Evolutionary conservation across 2,113 vertebrate species (phyloP), one percentile per base, ranked within the genome.

Genomic region (Heteronetta atricapilla): DNA sequence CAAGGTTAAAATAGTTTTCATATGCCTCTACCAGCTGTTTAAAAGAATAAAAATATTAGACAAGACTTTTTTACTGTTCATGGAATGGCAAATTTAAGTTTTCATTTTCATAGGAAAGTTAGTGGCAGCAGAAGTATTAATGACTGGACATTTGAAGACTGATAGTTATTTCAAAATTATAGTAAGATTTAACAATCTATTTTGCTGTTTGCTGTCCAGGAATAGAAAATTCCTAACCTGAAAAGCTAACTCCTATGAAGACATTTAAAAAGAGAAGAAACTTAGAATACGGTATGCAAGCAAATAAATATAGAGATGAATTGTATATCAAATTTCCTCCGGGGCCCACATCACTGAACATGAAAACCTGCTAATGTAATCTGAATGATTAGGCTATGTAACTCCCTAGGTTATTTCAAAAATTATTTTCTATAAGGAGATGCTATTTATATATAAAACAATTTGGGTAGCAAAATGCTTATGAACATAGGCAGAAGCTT

Each of bases 401-500:
- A 55, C 48, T 89, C 20, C 17, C 29, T 52, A 55, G 56, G 38
- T 94, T 91, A 72, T 68, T 88, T 82, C 48, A 64, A 56, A 79
- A 68, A 79, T 38, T 46, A 56, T 91, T 96, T 91, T 93, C 82
- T 91, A 16, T 69, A 52, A 76, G 33, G 38, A 93, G 73, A 38
- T 79, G 15, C 21, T 82, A 34, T 82, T 90, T 90, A n/a, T 80
- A 28, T 64, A 60, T 68, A 33, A 73, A 91, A 60, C 5, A 33
- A 69, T 6, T 34, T 33, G 8, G 53, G 56, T 66, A 40, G 20
- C 44, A 89, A 86, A 91, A 77, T 80, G 26, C 20, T 83, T 83
- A 21, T 53, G 36, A 80, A 67, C 29, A 58, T 53, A 42, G 1
- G 6, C 58, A 25, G 40, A 63, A 90, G n/a, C 23, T 69, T 73